These are phyloP conservation scores for Macrophya alboannulata DNA, from an alignment of 2,888 invertebrate species.

Conservation along the genomic window DNA sequence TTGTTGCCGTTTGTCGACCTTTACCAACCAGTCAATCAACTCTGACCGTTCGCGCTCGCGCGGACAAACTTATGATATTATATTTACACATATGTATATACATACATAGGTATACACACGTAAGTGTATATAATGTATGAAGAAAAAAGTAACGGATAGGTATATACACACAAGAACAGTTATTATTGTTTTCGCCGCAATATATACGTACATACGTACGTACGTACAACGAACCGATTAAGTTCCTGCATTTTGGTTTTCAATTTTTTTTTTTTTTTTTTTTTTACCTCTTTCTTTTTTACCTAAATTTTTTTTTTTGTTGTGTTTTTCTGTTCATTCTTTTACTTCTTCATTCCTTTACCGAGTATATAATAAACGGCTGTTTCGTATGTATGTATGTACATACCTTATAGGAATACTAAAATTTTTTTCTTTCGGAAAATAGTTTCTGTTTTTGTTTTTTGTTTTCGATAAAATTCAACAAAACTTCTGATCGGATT, in stretches of 20 bases:
- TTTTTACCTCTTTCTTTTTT: neutral
- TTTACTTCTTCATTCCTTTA: no score
- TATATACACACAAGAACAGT: neutral
- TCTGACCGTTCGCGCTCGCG: neutral
- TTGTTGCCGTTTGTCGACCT: slow-evolving; percentile 23
- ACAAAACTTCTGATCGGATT: no score
- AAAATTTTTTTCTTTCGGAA: no score
- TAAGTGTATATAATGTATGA: neutral
- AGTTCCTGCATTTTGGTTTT: neutral
- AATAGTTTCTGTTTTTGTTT: no score
- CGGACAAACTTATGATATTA: neutral
- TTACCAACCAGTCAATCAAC: slow-evolving; percentile 9
- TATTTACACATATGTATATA: neutral
- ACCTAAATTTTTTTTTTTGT: no score
- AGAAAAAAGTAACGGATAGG: neutral
- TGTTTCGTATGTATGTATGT: no score
- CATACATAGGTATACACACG: neutral
- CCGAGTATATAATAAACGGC: no score
- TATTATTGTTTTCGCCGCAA: neutral
- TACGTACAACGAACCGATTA: neutral
- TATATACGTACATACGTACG: no score
- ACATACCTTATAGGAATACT: no score
- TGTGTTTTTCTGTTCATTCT: no score
- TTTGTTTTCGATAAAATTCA: no score
- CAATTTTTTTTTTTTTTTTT: neutral